These are phyloP conservation scores for Gymnoscopelus microlampas DNA, from an alignment of 2,797 vertebrate species.

Conservation along the genomic window DNA sequence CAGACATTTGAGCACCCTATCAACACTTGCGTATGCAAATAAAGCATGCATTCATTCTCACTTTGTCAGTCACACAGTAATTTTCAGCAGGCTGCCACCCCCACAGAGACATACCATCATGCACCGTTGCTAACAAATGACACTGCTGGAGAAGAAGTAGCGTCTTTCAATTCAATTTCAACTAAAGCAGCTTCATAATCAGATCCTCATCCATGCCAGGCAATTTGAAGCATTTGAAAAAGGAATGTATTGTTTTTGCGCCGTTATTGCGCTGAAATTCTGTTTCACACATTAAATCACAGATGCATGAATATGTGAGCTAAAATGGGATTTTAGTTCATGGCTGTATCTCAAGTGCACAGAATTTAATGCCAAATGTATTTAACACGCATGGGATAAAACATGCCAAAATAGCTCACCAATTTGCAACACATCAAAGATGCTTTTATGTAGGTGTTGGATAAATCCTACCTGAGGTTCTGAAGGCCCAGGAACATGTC, in stretches of 20 bases:
- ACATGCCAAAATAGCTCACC: neutral
- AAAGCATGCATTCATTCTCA: constrained; percentile 62
- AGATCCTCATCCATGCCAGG: constrained; percentile 6
- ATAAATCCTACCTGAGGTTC: constrained; percentile 80
- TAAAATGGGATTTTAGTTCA: constrained; percentile 38
- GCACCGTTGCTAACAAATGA: constrained; percentile 64
- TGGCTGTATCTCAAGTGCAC: constrained; percentile 39
- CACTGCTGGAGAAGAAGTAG: constrained; percentile 58
- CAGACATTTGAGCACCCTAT: constrained; percentile 58
- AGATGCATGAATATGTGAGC: constrained; percentile 45
- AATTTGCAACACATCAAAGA: neutral
- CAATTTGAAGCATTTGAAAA: constrained; percentile 1
- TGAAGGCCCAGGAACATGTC: constrained; percentile 95
- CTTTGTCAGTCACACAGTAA: constrained; percentile 59
- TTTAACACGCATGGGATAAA: constrained; percentile 7
- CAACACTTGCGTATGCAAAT: constrained; percentile 67
- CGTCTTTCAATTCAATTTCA: constrained; percentile 66
- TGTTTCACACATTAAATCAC: constrained; percentile 49
- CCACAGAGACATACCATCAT: constrained; percentile 59
- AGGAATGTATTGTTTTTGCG: constrained; percentile 35
- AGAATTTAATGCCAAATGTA: neutral
- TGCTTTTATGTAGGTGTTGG: neutral
- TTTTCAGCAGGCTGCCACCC: constrained; percentile 45
- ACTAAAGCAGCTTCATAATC: constrained; percentile 49
- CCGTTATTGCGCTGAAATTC: constrained; percentile 44